phyloP scores from a whole-genome alignment of 2,113 vertebrate species.

The Channa argus region DNA sequence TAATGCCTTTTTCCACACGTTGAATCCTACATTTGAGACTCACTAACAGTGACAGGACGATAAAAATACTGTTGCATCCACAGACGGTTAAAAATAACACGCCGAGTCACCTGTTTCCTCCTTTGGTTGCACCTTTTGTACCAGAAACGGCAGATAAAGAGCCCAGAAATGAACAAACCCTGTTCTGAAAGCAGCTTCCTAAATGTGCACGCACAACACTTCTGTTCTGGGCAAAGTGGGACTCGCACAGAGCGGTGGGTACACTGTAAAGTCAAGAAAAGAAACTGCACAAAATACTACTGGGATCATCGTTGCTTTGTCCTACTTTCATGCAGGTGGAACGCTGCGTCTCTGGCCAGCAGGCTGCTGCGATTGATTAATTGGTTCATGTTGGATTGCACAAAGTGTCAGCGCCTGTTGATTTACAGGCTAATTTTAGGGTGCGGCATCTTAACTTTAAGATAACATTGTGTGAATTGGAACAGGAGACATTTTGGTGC shows the following conservation, averaged over 20 bases:
- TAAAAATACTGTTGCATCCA: too few relatives aligned
- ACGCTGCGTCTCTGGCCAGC: not conserved
- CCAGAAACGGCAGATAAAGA: conserved; percentile 4
- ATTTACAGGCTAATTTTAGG: not conserved
- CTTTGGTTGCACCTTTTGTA: not conserved
- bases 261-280: conserved; percentile 15
- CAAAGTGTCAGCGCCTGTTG: too few relatives aligned
- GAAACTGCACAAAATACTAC: conserved; percentile 22
- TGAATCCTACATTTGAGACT: too few relatives aligned
- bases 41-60: too few relatives aligned
- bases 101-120: not conserved
- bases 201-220: conserved; percentile 7
- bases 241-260: conserved; percentile 1
- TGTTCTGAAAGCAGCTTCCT: not conserved
- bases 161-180: not conserved
- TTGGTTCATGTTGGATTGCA: not conserved
- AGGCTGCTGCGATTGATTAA: not conserved
- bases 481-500: not conserved
- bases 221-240: conserved; percentile 10
- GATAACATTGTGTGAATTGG: not conserved
- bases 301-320: conserved; percentile 12
- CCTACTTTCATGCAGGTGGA: conserved; percentile 28
- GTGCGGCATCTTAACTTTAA: not conserved
- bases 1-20: too few relatives aligned
- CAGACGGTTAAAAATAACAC: too few relatives aligned